phyloP scores from a whole-genome alignment of 2,113 vertebrate genomes.

The Butorides virescens region DNA sequence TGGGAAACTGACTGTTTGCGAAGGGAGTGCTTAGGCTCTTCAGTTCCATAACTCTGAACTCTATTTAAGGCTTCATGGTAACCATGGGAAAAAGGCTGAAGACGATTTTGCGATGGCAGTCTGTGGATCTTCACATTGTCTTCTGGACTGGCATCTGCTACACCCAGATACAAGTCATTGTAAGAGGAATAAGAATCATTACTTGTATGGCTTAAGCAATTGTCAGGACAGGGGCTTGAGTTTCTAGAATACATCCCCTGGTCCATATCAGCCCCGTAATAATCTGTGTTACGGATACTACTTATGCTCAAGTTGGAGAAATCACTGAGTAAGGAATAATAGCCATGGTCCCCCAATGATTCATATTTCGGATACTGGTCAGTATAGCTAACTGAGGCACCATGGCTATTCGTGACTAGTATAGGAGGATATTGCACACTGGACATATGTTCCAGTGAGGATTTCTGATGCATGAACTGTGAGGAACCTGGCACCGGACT shows the following conservation, averaged over 20 bases:
- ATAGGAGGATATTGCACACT: slow-evolving; percentile 97
- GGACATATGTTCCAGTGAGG: slow-evolving; percentile 90
- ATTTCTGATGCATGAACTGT: slow-evolving; percentile 91
- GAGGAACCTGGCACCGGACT: slow-evolving; percentile 95
- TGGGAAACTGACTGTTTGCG: slow-evolving; percentile 88
- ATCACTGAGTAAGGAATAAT: slow-evolving; percentile 95
- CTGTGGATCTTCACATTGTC: slow-evolving; percentile 87
- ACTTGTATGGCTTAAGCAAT: slow-evolving; percentile 91
- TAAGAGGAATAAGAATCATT: slow-evolving; percentile 95
- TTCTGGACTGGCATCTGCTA: slow-evolving; percentile 87
- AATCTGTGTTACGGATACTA: slow-evolving; percentile 90
- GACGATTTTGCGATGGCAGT: slow-evolving; percentile 82
- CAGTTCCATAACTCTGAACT: slow-evolving; percentile 92
- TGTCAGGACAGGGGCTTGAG: slow-evolving; percentile 88
- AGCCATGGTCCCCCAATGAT: slow-evolving; percentile 91
- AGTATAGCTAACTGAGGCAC: slow-evolving; percentile 87
- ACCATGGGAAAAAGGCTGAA: slow-evolving; percentile 90
- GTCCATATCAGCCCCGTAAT: slow-evolving; percentile 91
- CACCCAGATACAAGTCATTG: slow-evolving; percentile 90
- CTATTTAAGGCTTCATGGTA: slow-evolving; percentile 91
- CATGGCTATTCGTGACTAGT: slow-evolving; percentile 96
- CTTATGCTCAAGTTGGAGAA: slow-evolving; percentile 93
- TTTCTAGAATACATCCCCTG: slow-evolving; percentile 85
- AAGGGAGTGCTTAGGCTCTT: slow-evolving; percentile 88
- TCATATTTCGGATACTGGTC: slow-evolving; percentile 96